A percentile compares a stretch with the other conserved stretches of the same genome.
Evolutionary conservation across 2,113 vertebrate genomes (phyloP).

Genomic region (Stercorarius parasiticus): DNA sequence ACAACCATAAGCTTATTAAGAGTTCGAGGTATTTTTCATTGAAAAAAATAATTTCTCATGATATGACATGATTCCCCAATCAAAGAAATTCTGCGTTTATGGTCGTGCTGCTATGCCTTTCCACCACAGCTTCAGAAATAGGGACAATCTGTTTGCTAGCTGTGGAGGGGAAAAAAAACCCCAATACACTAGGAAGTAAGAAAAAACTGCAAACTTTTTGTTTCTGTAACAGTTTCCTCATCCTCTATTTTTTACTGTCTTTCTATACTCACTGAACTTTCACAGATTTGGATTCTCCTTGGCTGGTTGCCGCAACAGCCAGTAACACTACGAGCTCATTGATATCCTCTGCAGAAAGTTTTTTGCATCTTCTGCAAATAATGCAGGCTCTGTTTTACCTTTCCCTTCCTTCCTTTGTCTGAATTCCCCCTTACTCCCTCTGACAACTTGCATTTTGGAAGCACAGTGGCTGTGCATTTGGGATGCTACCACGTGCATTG

Average conservation of each 20-base stretch:
- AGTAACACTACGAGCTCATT: accelerated
- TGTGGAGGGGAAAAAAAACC: not conserved
- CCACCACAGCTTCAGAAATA: not conserved
- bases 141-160: not conserved
- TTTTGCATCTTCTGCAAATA: not conserved
- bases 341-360: not conserved
- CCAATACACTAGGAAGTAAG: not conserved
- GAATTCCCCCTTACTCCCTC: not conserved
- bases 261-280: not conserved
- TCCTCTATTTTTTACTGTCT: not conserved
- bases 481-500: not conserved
- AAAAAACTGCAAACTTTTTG: not conserved
- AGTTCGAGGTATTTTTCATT: not conserved
- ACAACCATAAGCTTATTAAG: not conserved
- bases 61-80: not conserved
- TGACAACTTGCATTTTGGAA: not conserved
- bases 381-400: not conserved
- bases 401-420: not conserved
- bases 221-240: not conserved
- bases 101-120: not conserved
- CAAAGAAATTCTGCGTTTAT: not conserved
- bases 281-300: not conserved
- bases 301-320: not conserved
- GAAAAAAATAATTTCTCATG: not conserved
- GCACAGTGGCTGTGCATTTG: not conserved